Evolutionary conservation across 1,140 invertebrate species (phyloP).

Genomic region (Doryteuthis pealeii): DNA sequence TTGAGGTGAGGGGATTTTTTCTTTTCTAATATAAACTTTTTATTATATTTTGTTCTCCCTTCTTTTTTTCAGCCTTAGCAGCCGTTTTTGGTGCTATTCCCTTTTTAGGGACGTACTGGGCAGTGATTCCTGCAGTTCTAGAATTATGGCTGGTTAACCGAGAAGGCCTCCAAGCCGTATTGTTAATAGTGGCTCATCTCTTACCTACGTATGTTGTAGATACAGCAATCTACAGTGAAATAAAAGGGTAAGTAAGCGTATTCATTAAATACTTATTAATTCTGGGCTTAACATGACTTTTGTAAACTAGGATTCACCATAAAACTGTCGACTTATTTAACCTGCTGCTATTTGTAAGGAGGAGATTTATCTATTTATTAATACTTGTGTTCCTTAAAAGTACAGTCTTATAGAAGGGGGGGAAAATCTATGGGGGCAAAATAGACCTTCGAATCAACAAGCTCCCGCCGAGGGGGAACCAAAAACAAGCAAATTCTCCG

Average conservation of each 20-base stretch:
- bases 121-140: conserved; percentile 86
- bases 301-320: no score
- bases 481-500: no score
- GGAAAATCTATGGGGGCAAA: no score
- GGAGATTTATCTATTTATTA: no score
- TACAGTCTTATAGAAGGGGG: no score
- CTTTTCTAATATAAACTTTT: not conserved
- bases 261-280: not conserved
- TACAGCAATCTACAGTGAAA: conserved; percentile 93
- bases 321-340: not conserved
- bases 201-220: conserved; percentile 88
- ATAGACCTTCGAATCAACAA: no score
- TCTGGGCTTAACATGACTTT: no score
- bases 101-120: conserved; percentile 91
- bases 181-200: conserved; percentile 82
- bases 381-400: no score
- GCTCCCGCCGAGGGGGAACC: no score
- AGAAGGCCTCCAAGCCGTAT: conserved; percentile 70
- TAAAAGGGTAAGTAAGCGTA: conserved; percentile 83
- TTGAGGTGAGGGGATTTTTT: no score
- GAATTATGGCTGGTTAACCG: conserved; percentile 92
- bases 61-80: conserved; percentile 70
- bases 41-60: not conserved
- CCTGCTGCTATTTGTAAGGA: not conserved
- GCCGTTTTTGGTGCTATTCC: conserved; percentile 91